Evolutionary conservation across 64 coral and sea anemone genomes (phyloP), one percentile per base, ranked within the genome.

Genomic region (Montipora sp.): DNA sequence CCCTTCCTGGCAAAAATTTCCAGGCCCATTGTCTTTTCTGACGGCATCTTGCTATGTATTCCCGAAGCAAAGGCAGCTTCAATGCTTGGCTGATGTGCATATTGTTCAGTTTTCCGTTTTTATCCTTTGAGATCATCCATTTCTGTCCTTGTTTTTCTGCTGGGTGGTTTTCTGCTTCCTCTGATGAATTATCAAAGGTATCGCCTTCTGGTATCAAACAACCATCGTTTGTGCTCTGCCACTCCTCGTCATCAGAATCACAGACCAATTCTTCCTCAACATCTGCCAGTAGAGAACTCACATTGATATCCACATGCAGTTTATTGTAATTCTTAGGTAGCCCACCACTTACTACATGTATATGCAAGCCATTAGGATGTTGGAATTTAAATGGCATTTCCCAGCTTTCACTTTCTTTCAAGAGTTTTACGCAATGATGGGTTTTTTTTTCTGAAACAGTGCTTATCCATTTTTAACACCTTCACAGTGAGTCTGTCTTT

Each of bases 1-100:
- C 90, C 13, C 77, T 84, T 4, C 90, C 79, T n/a, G 68, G 89
- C 22, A 90, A 55, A 67, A 79, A 47, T 59, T 82, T 90, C 0
- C 66, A 66, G 65, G 89, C 78, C 89, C 77, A 90, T 6, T 90
- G 78, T 48, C 78, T n/a, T 66, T 90, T 90, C 74, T 89, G 87
- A 14, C 87, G 75, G n/a, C 87, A 89, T 72, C 75, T 75, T 53
- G 89, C 89, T 0, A 90, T 90, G 51, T 75, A 90, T 13, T 90
- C 78, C 36, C 78, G 55, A 14, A 48, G 78, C 13, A 81, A n/a
- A 8, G 74, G 7, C 4, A 81, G 11, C 77, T 81, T 69, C 11
- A 90, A 21, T n/a, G 88, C 88, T 14, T 90, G 88, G 60, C 88
- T 59, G 22, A 90, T 90, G 20, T 90, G 57, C 5, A 90, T 68